Evolutionary conservation across 2,888 invertebrate species (phyloP), one percentile per base, ranked within the genome.

Genomic region (Acrobasis consociella): DNA sequence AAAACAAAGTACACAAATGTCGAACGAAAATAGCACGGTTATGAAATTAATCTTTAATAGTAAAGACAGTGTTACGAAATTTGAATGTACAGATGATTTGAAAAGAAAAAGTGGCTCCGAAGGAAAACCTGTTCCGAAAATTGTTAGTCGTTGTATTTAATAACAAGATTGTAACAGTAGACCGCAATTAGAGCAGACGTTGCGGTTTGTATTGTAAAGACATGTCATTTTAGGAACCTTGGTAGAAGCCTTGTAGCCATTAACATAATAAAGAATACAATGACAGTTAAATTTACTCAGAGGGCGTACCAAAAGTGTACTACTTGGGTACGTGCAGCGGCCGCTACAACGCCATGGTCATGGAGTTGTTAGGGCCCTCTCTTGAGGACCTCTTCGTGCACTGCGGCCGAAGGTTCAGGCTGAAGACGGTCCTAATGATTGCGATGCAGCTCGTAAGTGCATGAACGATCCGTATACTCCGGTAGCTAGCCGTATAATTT

Each of bases 271-370:
- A 59, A 55, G 65, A 65, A 65, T 66, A 74, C 68, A n/a, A n/a
- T 81, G 71, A 83, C 67, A 60, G 69, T 72, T 72, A 69, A 74
- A 70, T 85, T 85, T 84, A 77, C 91, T 89, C 93, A 98, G 99
- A 99, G 94, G 99, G 99, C 86, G 95, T 99, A 89, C 99, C 99
- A 81, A 99, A 99, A 94, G 99, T 99, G 79, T 99, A 97, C 94
- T 99, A 99, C 94, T 99, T 99, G 94, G 99, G 99, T 75, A 99
- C 99, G 77, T 99, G 99, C 94, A 99, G 99, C 85, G 99, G 99
- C 94, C 91, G 92, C 81, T 99, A 99, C 95, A 99, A 99, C 94
- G 99, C 99, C 85, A 95, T 99, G 93, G 99, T 99, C 86, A 97
- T 99, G 97, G 99, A 99, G 94, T 95, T 99, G 85, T 95, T 99